Evolutionary conservation across 2,797 vertebrate species (phyloP), one percentile per base, ranked within the genome.

Genomic region (Naso thynnoides): DNA sequence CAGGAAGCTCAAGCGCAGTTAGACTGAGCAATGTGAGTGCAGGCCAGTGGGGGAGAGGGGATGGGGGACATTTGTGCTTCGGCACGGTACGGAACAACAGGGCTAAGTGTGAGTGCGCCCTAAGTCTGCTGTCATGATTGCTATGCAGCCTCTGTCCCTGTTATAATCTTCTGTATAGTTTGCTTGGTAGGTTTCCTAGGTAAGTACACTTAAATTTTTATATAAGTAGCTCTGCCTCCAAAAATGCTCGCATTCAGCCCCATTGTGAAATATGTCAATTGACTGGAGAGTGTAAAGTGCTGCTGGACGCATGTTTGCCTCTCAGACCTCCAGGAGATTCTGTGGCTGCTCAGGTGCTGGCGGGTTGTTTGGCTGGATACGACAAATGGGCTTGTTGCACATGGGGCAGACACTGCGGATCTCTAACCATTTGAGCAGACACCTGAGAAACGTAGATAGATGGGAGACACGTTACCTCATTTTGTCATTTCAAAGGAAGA

Each of bases 401-500:
- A 96, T 95, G 29, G 95, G 95, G 52, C 95, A 96, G 45, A 95
- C 92, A 3, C 94, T 95, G 74, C 95, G 94, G 64, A 95, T 94
- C 89, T 96, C 95, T 75, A 96, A 83, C 95, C 95, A 96, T 78
- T 96, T 96, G 23, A 95, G 85, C 61, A 96, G 87, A 92, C 95
- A 96, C 90, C 95, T 96, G 71, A 67, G 52, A 33, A 45, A 65
- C 73, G 48, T 15, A 64, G 29, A 73, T 15, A 38, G 45, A 47
- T 1, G 31, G 69, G 4, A 44, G 3, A 63, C 4, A 8, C 2
- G 0, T 72, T 26, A 66, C 0, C 11, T 4, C 1, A 2, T 31
- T 33, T 48, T 21, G 15, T 71, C 33, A 39, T 45, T 47, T 38
- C n/a, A 38, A 36, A 55, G 36, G 5, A 29, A 39, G 44, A 24